Conservation (phyloP, 1,140 invertebrate species). For the Micrasema longulum region DNA sequence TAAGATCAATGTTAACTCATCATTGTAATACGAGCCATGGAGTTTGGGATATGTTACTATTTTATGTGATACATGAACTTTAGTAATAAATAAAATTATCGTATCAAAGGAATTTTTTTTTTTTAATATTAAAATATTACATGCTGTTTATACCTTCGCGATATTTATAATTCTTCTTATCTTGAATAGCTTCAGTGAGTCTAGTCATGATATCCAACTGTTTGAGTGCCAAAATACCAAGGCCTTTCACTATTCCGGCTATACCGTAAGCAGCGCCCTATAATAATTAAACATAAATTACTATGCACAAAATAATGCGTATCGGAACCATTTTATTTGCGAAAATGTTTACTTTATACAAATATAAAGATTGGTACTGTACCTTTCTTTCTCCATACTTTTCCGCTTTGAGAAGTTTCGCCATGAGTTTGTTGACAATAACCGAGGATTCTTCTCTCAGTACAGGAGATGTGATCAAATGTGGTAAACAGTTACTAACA, state of each 20-base stretch:
- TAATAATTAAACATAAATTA: too few relatives aligned
- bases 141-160: constrained; percentile 81
- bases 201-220: constrained; percentile 96
- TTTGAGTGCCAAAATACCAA: constrained; percentile 95
- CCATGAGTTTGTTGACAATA: constrained; percentile 89
- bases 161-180: constrained; percentile 95
- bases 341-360: too few relatives aligned
- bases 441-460: constrained; percentile 90
- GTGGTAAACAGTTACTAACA: constrained; percentile 95
- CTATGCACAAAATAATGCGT: too few relatives aligned
- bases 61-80: too few relatives aligned
- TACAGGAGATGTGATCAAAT: constrained; percentile 84
- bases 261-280: constrained; percentile 91
- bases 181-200: constrained; percentile 93
- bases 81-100: too few relatives aligned
- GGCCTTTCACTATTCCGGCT: constrained; percentile 92
- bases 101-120: too few relatives aligned
- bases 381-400: constrained; percentile 95
- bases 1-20: too few relatives aligned
- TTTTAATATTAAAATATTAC: too few relatives aligned
- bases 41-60: too few relatives aligned
- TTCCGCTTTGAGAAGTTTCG: constrained; percentile 90
- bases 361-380: not conserved
- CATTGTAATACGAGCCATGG: too few relatives aligned
- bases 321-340: too few relatives aligned